These are phyloP conservation scores for Temnothorax nylanderi DNA, from an alignment of 1,140 invertebrate genomes.

Conservation along the genomic window DNA sequence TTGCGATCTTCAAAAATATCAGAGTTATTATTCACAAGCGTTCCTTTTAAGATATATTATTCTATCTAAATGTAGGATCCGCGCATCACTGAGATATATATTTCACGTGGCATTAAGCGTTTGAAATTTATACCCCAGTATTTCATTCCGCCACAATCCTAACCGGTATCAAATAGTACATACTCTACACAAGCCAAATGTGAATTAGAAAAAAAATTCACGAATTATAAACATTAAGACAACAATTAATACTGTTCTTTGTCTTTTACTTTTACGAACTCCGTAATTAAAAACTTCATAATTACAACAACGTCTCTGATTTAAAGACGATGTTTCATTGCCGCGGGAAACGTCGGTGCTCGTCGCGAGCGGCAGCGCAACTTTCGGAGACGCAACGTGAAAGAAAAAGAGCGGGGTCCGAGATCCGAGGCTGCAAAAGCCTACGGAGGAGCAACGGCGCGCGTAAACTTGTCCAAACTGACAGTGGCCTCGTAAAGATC, in stretches of 20 bases:
- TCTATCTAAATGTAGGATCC: conserved; percentile 39
- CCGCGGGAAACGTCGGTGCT: neutral
- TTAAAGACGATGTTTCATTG: conserved; percentile 9
- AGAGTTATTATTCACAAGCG: conserved; percentile 21
- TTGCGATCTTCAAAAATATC: conserved; percentile 1
- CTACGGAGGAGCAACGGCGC: neutral
- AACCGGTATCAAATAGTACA: conserved; percentile 30
- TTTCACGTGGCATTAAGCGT: conserved; percentile 53
- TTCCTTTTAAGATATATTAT: conserved; percentile 49
- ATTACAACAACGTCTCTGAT: conserved; percentile 3
- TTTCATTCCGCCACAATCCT: conserved; percentile 37
- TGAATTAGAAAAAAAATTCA: conserved; percentile 37
- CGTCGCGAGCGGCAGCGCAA: neutral
- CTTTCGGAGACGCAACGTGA: neutral
- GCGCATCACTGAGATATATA: conserved; percentile 53
- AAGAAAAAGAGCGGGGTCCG: neutral
- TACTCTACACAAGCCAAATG: neutral
- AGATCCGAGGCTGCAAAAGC: neutral
- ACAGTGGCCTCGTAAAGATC: conserved; percentile 69
- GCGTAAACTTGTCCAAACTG: conserved; percentile 35
- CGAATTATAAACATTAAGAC: neutral
- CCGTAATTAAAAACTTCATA: neutral
- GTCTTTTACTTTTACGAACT: neutral
- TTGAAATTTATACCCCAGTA: conserved; percentile 52
- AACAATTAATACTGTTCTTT: neutral